Evolutionary conservation across 2,113 vertebrate genomes (phyloP).

Genomic region (Chroicocephalus ridibundus): DNA sequence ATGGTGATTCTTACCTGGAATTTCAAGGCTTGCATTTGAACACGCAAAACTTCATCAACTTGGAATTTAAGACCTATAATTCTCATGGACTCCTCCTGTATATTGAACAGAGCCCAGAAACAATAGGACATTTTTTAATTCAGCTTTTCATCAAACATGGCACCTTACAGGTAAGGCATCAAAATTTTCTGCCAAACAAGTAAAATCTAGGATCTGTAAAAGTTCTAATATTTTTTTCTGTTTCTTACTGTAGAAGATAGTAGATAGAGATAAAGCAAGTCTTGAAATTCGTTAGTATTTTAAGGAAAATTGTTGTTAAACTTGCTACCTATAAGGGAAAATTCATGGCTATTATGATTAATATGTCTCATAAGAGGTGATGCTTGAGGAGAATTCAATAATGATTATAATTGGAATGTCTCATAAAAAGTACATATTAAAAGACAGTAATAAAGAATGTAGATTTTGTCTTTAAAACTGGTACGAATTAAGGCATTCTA

Average conservation of each 20-base stretch:
- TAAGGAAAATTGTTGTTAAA: not conserved
- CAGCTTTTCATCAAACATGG: constrained; percentile 78
- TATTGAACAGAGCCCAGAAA: constrained; percentile 69
- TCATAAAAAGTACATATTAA: not conserved
- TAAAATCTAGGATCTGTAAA: not conserved
- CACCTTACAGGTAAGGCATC: constrained; percentile 76
- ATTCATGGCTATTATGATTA: not conserved
- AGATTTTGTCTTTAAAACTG: not conserved
- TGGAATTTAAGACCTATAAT: constrained; percentile 78
- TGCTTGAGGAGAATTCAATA: not conserved
- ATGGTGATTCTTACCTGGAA: constrained; percentile 81
- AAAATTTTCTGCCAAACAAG: not conserved
- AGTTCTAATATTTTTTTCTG: not conserved
- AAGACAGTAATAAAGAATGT: not conserved
- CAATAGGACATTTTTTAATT: constrained; percentile 69
- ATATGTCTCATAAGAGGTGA: not conserved
- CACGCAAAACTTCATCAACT: constrained; percentile 70
- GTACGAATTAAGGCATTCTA: not conserved
- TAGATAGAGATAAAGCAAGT: not conserved
- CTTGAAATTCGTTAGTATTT: not conserved
- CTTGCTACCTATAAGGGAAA: not conserved
- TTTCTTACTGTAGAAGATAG: not conserved
- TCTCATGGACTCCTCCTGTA: constrained; percentile 78
- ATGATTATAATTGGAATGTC: not conserved
- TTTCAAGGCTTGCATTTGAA: constrained; percentile 78